These are phyloP conservation scores for Melanerpes aurifrons DNA, from an alignment of 2,113 vertebrate genomes.

Conservation along the genomic window DNA sequence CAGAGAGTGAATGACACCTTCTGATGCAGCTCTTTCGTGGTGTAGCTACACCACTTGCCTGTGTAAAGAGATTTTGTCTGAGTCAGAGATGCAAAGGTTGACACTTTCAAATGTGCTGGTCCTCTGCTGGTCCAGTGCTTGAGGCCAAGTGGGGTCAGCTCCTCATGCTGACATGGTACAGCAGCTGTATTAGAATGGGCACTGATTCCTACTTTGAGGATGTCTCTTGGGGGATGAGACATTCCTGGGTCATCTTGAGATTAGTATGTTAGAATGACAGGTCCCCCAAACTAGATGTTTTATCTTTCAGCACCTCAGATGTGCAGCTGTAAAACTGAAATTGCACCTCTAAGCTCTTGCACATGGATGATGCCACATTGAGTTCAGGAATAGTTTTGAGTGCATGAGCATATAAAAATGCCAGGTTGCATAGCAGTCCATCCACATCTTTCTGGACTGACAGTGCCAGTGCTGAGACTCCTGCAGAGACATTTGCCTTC, in stretches of 20 bases:
- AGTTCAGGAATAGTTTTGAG: background rate
- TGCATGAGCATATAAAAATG: background rate
- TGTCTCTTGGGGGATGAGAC: background rate
- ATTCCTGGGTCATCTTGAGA: background rate
- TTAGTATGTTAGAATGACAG: background rate
- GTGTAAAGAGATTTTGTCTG: background rate
- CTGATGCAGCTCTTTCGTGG: background rate
- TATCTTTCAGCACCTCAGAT: background rate
- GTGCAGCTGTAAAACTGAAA: background rate
- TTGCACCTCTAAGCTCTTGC: background rate
- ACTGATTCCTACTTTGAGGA: background rate
- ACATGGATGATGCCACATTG: background rate
- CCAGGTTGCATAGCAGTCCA: accelerated
- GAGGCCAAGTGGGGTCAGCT: background rate
- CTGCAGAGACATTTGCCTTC: background rate
- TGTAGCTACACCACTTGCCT: background rate
- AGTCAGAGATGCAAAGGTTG: background rate
- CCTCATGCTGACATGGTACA: background rate
- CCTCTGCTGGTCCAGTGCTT: accelerated
- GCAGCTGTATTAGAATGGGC: accelerated
- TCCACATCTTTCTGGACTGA: background rate
- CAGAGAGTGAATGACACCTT: background rate
- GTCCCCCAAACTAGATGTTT: background rate
- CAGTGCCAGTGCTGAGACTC: background rate
- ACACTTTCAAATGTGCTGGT: background rate